These are phyloP conservation scores for Hypolimnas misippus DNA, from an alignment of 2,888 invertebrate species.

Conservation along the genomic window DNA sequence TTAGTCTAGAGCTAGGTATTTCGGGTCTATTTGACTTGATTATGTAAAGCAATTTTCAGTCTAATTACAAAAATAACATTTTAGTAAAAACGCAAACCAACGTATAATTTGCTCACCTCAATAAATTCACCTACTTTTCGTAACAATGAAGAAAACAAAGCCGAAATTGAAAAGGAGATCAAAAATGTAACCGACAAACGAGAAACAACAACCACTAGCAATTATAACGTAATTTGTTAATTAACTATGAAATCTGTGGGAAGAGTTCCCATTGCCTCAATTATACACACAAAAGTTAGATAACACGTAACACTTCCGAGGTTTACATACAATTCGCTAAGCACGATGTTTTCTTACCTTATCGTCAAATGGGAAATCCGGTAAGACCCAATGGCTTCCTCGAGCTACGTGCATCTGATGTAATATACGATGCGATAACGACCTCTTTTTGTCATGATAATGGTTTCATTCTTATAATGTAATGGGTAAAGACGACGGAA, in stretches of 20 bases:
- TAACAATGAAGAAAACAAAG: slow-evolving; percentile 15
- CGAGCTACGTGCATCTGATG: slow-evolving; percentile 23
- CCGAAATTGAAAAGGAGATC: slow-evolving; percentile 5
- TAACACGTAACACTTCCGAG: slow-evolving; percentile 33
- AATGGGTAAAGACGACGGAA: slow-evolving; percentile 22
- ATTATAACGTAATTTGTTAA: slow-evolving; percentile 26
- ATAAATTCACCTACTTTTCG: slow-evolving; percentile 16
- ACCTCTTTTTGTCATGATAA: slow-evolving; percentile 27
- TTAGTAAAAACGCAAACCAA: neutral
- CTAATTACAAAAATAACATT: slow-evolving; percentile 8
- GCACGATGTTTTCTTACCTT: slow-evolving; percentile 20
- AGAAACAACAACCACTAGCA: slow-evolving; percentile 14
- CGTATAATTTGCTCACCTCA: neutral
- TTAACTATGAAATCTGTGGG: slow-evolving; percentile 32
- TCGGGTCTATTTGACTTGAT: slow-evolving; percentile 2
- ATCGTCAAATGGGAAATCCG: slow-evolving; percentile 38
- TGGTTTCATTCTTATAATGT: slow-evolving; percentile 7
- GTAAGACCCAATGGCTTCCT: slow-evolving; percentile 31
- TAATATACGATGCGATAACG: slow-evolving; percentile 24
- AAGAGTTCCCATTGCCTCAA: slow-evolving; percentile 30
- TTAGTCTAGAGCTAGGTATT: neutral
- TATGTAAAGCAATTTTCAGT: slow-evolving; percentile 8
- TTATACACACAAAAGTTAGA: slow-evolving; percentile 27
- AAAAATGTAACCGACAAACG: slow-evolving; percentile 13
- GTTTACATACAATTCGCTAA: slow-evolving; percentile 13